phyloP scores from a whole-genome alignment of 2,113 vertebrate genomes.

The Scytalopus superciliaris region DNA sequence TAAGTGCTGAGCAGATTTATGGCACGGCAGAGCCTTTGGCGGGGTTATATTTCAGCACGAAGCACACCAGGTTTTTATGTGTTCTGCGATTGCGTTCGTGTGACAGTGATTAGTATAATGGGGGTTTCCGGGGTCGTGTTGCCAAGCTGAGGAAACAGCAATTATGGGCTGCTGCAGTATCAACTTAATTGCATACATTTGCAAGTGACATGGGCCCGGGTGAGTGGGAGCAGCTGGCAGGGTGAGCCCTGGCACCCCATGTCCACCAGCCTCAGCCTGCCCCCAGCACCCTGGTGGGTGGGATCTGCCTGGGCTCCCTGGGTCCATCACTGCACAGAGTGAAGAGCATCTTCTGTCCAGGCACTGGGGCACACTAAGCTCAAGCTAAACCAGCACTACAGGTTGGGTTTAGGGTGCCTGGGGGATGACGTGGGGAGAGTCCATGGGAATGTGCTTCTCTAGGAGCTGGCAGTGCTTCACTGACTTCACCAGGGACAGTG shows the following conservation, averaged over 20 bases:
- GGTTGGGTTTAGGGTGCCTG: background rate
- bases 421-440: background rate
- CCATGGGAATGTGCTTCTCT: rapidly evolving
- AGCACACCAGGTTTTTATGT: background rate
- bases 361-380: rapidly evolving
- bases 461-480: rapidly evolving
- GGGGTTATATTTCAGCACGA: background rate
- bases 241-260: rapidly evolving
- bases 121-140: slow-evolving; percentile 26
- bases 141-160: slow-evolving; percentile 41
- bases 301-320: background rate
- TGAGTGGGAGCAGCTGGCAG: background rate
- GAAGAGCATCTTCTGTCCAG: background rate
- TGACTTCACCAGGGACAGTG: rapidly evolving
- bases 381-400: rapidly evolving
- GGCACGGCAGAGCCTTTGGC: background rate
- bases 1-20: slow-evolving; percentile 52
- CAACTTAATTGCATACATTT: slow-evolving; percentile 29
- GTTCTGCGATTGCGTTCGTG: background rate
- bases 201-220: background rate
- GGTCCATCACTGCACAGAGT: background rate
- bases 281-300: background rate
- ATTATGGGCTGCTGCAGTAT: background rate
- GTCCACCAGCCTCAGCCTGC: rapidly evolving
- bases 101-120: slow-evolving; percentile 37